These are phyloP conservation scores for Battus philenor DNA, from an alignment of 1,140 invertebrate species.

Conservation along the genomic window DNA sequence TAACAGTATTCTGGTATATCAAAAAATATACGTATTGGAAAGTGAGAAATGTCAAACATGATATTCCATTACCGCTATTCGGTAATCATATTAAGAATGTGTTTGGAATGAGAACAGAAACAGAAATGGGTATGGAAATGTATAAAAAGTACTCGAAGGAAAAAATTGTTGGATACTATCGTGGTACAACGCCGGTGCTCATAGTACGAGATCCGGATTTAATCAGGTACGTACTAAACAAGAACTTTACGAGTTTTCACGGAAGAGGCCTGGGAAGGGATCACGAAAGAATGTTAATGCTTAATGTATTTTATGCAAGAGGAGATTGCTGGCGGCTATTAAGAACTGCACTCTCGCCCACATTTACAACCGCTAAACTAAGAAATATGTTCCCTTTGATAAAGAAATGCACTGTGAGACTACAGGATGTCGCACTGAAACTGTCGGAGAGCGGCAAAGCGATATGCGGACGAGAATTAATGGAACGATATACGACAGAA, in stretches of 20 bases:
- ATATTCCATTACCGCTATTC: slow-evolving; percentile 36
- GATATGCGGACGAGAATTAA: slow-evolving; percentile 38
- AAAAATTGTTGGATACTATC: slow-evolving; percentile 49
- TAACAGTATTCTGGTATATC: no score
- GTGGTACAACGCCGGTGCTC: slow-evolving; percentile 36
- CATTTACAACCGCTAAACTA: slow-evolving; percentile 78
- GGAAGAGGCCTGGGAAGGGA: slow-evolving; percentile 47
- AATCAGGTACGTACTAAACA: slow-evolving; percentile 32
- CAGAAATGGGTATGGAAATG: slow-evolving; percentile 30
- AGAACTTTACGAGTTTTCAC: slow-evolving; percentile 44
- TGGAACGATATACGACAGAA: slow-evolving; percentile 60
- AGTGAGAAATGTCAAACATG: slow-evolving; percentile 45
- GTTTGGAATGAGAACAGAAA: slow-evolving; percentile 30
- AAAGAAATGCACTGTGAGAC: slow-evolving; percentile 49
- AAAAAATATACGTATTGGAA: no score
- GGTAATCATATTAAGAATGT: slow-evolving; percentile 39
- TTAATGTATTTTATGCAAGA: slow-evolving; percentile 55
- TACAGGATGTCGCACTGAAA: slow-evolving; percentile 44
- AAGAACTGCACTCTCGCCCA: slow-evolving; percentile 76
- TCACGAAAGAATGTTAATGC: slow-evolving; percentile 31
- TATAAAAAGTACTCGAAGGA: slow-evolving; percentile 46
- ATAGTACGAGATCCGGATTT: slow-evolving; percentile 39
- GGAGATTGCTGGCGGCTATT: slow-evolving; percentile 78
- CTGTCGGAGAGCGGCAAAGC: slow-evolving; percentile 20
- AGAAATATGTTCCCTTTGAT: slow-evolving; percentile 75